phyloP scores from a whole-genome alignment of 2,797 vertebrate species.

The Hipposideros larvatus region DNA sequence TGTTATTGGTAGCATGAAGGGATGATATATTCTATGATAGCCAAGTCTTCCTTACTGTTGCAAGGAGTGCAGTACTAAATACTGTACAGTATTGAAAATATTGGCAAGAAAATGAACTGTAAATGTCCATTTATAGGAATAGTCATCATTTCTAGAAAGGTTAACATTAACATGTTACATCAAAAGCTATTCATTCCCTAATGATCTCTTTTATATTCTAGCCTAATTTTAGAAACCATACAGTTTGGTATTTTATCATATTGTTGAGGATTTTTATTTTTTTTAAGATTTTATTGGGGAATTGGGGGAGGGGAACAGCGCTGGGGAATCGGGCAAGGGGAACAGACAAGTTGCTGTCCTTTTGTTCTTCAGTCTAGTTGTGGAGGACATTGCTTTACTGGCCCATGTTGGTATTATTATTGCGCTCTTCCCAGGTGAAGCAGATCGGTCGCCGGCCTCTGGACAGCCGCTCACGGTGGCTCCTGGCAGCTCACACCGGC shows the following conservation, averaged over 20 bases:
- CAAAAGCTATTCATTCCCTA: conserved; percentile 15
- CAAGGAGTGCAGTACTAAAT: neutral
- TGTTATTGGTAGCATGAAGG: neutral
- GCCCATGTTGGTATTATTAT: no score
- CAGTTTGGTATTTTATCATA: neutral
- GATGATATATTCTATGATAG: neutral
- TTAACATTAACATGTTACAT: neutral
- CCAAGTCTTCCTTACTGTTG: neutral
- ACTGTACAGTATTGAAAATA: neutral
- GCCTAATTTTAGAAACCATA: conserved; percentile 1
- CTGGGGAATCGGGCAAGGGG: no score
- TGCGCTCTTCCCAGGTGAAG: no score
- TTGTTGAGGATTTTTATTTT: neutral
- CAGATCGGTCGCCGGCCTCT: no score
- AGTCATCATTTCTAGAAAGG: conserved; percentile 5
- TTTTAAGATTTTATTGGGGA: no score
- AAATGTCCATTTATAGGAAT: neutral
- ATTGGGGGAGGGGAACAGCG: no score
- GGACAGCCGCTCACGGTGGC: no score
- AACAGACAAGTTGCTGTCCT: no score
- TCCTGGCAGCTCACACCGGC: no score
- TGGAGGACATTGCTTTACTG: no score
- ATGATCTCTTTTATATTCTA: neutral
- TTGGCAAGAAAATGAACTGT: conserved; percentile 17
- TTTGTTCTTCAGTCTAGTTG: no score